phyloP scores from a whole-genome alignment of 2,113 vertebrate genomes.

The Malaclemys terrapin region DNA sequence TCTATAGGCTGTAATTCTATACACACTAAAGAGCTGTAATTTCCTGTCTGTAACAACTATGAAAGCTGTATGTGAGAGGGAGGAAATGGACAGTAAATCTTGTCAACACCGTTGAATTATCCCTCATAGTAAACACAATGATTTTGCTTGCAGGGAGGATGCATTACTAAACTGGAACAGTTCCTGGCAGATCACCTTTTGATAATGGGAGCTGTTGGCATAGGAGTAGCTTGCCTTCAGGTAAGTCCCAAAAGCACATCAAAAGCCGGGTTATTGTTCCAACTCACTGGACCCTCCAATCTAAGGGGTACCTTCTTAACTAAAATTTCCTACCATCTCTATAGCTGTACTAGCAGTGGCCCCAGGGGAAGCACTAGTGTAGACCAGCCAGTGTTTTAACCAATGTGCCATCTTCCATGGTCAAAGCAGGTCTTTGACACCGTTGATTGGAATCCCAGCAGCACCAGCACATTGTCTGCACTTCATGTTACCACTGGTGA shows the following conservation, averaged over 20 bases:
- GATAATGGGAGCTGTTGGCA: constrained; percentile 87
- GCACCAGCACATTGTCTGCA: not conserved
- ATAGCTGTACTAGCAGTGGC: too few relatives aligned
- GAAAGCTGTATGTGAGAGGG: not conserved
- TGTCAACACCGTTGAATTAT: not conserved
- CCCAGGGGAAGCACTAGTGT: too few relatives aligned
- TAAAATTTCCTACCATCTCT: not conserved
- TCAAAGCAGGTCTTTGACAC: not conserved
- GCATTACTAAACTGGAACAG: constrained; percentile 86
- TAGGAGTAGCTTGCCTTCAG: constrained; percentile 88
- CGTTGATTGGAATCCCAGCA: too few relatives aligned
- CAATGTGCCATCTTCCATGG: not conserved
- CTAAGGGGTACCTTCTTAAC: not conserved
- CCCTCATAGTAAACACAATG: not conserved
- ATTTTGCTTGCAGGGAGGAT: constrained; percentile 83
- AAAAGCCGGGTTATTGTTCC: not conserved
- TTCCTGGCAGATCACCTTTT: constrained; percentile 87
- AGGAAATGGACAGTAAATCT: not conserved
- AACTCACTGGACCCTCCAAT: not conserved
- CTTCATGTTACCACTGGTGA: not conserved
- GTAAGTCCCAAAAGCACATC: constrained; percentile 55
- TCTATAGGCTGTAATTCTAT: not conserved
- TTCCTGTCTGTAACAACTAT: not conserved
- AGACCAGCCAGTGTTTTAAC: not conserved
- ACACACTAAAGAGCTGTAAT: not conserved